Evolutionary conservation across 2,113 vertebrate species (phyloP).

Genomic region (Drymodes brunneopygia): DNA sequence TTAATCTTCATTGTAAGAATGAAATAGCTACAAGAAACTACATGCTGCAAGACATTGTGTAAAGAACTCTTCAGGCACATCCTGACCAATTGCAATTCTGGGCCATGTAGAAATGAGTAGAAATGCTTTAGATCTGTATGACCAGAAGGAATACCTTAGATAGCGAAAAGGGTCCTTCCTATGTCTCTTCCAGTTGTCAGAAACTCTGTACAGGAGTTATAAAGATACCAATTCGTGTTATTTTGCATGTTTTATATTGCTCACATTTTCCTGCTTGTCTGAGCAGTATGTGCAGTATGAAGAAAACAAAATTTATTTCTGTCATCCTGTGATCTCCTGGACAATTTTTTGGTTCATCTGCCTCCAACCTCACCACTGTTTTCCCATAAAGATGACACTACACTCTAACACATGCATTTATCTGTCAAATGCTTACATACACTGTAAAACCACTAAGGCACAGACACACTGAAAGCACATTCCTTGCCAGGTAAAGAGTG

Average conservation of each 20-base stretch:
- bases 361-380: not conserved
- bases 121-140: not conserved
- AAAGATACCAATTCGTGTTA: conserved; percentile 7
- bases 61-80: not conserved
- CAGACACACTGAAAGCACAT: not conserved
- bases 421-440: not conserved
- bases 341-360: not conserved
- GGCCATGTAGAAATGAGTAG: not conserved
- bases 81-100: not conserved
- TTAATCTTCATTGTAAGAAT: not conserved
- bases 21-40: not conserved
- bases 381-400: not conserved
- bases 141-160: not conserved
- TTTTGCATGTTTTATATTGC: no score
- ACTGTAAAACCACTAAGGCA: not conserved
- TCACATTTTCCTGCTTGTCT: not conserved
- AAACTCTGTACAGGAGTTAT: not conserved
- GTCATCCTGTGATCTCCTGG: not conserved
- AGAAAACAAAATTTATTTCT: not conserved
- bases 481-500: not conserved
- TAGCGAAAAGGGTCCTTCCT: not conserved
- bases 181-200: not conserved
- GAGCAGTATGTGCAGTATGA: not conserved
- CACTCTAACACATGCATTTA: not conserved
- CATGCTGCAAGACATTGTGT: no score